Evolutionary conservation across 1,140 invertebrate species (phyloP).

Genomic region (Spodoptera frugiperda): DNA sequence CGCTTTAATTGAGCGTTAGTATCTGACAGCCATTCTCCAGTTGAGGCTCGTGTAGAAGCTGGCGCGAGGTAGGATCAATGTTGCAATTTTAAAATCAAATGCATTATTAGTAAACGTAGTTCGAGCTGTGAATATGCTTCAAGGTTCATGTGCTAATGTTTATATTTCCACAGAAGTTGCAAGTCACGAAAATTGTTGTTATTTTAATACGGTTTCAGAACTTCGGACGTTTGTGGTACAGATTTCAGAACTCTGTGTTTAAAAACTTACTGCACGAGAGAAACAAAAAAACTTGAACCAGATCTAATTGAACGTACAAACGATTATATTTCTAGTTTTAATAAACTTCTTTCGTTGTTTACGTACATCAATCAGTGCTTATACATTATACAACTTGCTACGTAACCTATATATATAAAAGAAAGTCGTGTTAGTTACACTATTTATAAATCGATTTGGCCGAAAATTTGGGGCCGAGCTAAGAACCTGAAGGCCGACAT

Average conservation of each 20-base stretch:
- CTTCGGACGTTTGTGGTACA: too few relatives aligned
- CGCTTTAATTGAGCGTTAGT: constrained; percentile 22
- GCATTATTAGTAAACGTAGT: constrained; percentile 41
- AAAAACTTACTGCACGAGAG: too few relatives aligned
- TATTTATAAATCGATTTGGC: too few relatives aligned
- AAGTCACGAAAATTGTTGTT: not conserved
- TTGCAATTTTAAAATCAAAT: constrained; percentile 42
- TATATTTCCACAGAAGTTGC: constrained; percentile 12
- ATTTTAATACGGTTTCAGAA: not conserved
- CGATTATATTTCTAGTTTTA: too few relatives aligned
- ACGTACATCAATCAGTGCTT: constrained; percentile 10
- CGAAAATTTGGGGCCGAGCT: too few relatives aligned
- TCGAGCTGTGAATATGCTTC: constrained; percentile 22
- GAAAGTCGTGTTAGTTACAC: constrained; percentile 52
- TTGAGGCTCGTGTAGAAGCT: constrained; percentile 10
- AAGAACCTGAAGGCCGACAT: too few relatives aligned
- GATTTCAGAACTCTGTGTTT: not conserved
- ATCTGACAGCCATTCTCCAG: constrained; percentile 16
- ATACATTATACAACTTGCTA: constrained; percentile 32
- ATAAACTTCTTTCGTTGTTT: constrained; percentile 17
- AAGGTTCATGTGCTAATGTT: constrained; percentile 26
- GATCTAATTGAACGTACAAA: too few relatives aligned
- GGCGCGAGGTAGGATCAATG: constrained; percentile 31
- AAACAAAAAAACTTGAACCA: too few relatives aligned
- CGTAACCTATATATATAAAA: constrained; percentile 48